These are phyloP conservation scores for Serranus cabrilla DNA, from an alignment of 2,797 vertebrate genomes.

Conservation along the genomic window DNA sequence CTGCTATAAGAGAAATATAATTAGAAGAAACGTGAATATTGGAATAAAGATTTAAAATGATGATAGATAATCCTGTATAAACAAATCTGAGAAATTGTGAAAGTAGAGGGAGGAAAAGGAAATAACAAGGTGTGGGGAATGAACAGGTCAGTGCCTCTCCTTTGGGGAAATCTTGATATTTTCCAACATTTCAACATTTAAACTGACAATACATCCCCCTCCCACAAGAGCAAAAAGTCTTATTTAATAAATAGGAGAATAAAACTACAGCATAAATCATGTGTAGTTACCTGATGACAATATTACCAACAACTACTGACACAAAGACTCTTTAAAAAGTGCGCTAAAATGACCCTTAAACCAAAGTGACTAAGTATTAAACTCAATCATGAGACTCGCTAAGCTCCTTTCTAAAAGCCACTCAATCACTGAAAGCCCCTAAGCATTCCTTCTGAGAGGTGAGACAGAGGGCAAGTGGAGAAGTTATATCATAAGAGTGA, in stretches of 20 bases:
- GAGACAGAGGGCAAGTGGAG: conserved; percentile 46
- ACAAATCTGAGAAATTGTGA: background rate
- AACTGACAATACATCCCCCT: background rate
- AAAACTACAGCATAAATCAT: background rate
- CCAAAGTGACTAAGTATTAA: conserved; percentile 29
- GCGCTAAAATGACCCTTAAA: conserved; percentile 16
- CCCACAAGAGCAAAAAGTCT: background rate
- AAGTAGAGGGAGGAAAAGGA: conserved; percentile 16
- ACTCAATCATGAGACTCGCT: conserved; percentile 49
- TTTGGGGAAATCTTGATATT: conserved; percentile 36
- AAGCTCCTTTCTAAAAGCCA: conserved; percentile 53
- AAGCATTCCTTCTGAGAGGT: conserved; percentile 58
- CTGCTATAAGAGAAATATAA: conserved; percentile 23
- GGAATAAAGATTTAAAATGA: background rate
- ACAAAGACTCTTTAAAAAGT: background rate
- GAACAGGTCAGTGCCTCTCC: conserved; percentile 24
- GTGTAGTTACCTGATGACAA: background rate
- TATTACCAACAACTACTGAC: background rate
- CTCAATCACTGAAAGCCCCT: conserved; percentile 39
- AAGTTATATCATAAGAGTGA: conserved; percentile 31
- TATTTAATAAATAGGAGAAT: background rate
- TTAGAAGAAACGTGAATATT: background rate
- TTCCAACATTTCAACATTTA: conserved; percentile 11
- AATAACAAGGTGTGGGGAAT: conserved; percentile 25
- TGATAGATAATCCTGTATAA: background rate